Percentiles rank a stretch among this genome's conserved stretches.
These are phyloP conservation scores for Tragelaphus imberbis DNA, from an alignment of 2,113 vertebrate species.

Conservation along the genomic window DNA sequence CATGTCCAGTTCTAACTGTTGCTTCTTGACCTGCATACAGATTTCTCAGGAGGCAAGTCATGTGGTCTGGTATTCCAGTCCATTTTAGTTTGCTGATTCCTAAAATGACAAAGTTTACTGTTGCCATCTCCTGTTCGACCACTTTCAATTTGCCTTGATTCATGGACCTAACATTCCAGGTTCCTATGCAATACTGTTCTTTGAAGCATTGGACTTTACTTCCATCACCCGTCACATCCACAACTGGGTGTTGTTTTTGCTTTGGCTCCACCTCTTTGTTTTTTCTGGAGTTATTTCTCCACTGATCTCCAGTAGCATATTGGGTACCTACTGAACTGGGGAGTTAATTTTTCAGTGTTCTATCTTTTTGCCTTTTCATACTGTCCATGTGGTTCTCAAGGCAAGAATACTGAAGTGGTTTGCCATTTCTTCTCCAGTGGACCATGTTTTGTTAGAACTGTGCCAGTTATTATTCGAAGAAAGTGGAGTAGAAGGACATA, in stretches of 20 bases:
- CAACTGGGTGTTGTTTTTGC: not conserved
- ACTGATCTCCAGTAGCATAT: not conserved
- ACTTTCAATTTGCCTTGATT: not conserved
- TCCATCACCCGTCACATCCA: not conserved
- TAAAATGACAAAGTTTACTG: not conserved
- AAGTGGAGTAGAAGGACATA: not conserved
- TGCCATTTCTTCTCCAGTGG: not conserved
- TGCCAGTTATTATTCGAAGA: not conserved
- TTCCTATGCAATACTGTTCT: not conserved
- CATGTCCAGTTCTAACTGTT: not conserved
- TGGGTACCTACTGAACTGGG: not conserved
- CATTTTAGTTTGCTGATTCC: not conserved
- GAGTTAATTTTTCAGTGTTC: not conserved
- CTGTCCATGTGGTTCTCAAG: not conserved
- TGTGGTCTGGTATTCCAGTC: not conserved
- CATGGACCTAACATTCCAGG: not conserved
- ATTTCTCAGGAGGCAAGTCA: not conserved
- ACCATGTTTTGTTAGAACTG: not conserved
- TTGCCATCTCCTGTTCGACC: not conserved
- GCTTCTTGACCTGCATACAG: not conserved
- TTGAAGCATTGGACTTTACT: accelerated
- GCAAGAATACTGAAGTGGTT: not conserved
- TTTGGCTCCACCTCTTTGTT: not conserved
- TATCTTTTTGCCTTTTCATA: not conserved
- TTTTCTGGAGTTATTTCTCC: not conserved